A percentile compares a stretch with the other conserved stretches of the same genome.
Evolutionary conservation across 2,888 invertebrate genomes (phyloP).

Genomic region (Acrocera orbiculus): DNA sequence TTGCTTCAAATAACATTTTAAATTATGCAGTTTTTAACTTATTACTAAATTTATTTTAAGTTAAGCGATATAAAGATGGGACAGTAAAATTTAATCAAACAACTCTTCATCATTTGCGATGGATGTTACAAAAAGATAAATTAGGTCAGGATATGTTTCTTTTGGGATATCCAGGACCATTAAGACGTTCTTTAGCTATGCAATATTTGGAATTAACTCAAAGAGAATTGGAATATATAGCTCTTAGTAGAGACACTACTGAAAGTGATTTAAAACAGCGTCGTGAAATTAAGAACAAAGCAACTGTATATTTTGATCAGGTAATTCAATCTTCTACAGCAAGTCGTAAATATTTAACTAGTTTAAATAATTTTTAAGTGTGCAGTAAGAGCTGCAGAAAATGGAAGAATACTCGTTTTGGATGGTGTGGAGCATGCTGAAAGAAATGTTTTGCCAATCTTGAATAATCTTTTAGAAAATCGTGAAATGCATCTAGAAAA

Average conservation of each 20-base stretch:
- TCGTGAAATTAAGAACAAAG: conserved; percentile 73
- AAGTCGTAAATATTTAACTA: conserved; percentile 5
- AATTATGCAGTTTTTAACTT: too few relatives aligned
- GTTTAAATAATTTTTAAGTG: conserved; percentile 44
- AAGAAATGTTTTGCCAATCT: conserved; percentile 84
- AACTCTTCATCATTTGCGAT: conserved; percentile 63
- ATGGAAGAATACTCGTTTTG: conserved; percentile 74
- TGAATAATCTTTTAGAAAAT: conserved; percentile 93
- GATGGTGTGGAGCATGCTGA: conserved; percentile 98
- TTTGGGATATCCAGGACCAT: conserved; percentile 75
- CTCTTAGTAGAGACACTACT: conserved; percentile 87
- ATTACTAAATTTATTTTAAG: conserved; percentile 25
- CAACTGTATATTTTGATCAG: conserved; percentile 86
- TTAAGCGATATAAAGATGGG: conserved; percentile 35
- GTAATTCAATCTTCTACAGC: conserved; percentile 30
- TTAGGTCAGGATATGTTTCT: conserved; percentile 91
- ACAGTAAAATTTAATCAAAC: conserved; percentile 47
- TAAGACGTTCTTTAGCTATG: conserved; percentile 62
- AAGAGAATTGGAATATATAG: conserved; percentile 82
- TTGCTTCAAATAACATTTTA: too few relatives aligned
- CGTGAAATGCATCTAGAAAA: conserved; percentile 97
- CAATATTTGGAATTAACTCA: conserved; percentile 78
- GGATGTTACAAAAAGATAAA: conserved; percentile 92
- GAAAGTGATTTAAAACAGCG: conserved; percentile 94
- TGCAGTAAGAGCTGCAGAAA: conserved; percentile 79